These are phyloP conservation scores for Halotydeus destructor DNA, from an alignment of 1,140 invertebrate genomes.

Conservation along the genomic window DNA sequence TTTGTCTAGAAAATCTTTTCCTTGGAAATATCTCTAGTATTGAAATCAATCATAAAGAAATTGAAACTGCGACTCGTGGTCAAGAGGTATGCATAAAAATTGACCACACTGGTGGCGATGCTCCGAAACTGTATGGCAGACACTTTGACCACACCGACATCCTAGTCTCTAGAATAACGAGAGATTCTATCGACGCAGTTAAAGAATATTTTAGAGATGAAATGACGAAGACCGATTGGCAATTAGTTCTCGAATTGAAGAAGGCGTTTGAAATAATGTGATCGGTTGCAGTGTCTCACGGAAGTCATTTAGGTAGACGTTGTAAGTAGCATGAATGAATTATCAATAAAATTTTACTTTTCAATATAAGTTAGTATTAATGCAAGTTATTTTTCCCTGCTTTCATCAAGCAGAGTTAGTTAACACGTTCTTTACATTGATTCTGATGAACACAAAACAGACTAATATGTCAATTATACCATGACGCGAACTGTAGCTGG, in stretches of 20 bases:
- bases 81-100: slow-evolving; percentile 98
- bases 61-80: slow-evolving; percentile 79
- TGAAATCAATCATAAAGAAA: slow-evolving; percentile 56
- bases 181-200: slow-evolving; percentile 93
- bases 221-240: slow-evolving; percentile 86
- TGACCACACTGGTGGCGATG: slow-evolving; percentile 79
- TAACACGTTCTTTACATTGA: too few relatives aligned
- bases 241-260: slow-evolving; percentile 92
- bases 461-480: too few relatives aligned
- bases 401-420: too few relatives aligned
- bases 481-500: too few relatives aligned
- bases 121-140: slow-evolving; percentile 91
- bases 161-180: slow-evolving; percentile 76
- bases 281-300: too few relatives aligned
- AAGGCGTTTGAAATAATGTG: slow-evolving; percentile 72
- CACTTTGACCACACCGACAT: slow-evolving; percentile 94
- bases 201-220: slow-evolving; percentile 98
- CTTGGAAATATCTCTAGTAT: slow-evolving; percentile 86
- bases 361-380: too few relatives aligned
- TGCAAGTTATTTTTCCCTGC: too few relatives aligned
- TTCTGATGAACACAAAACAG: too few relatives aligned
- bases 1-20: slow-evolving; percentile 34
- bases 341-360: too few relatives aligned
- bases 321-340: too few relatives aligned
- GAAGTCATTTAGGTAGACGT: too few relatives aligned